Conservation (phyloP, 1,140 invertebrate species). For the Drosophila insularis region DNA sequence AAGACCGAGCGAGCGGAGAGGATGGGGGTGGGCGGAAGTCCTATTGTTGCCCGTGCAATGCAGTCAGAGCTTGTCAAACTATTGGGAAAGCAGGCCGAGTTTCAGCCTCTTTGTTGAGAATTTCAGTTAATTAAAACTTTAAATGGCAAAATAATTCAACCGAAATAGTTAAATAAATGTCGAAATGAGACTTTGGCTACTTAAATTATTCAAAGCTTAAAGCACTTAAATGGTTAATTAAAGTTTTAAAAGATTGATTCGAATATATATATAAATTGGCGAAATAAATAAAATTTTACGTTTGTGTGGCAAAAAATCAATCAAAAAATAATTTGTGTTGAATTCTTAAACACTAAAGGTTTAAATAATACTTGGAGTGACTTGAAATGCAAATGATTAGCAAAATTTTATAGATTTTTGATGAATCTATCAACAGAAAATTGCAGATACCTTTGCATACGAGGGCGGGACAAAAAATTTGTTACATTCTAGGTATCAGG, state of each 20-base stretch:
- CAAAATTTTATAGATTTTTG: too few relatives aligned
- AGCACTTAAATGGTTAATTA: background rate
- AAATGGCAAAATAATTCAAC: conserved; percentile 11
- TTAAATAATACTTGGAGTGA: too few relatives aligned
- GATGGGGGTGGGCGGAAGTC: background rate
- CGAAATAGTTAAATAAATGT: conserved; percentile 1
- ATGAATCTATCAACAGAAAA: too few relatives aligned
- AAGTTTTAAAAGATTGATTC: background rate
- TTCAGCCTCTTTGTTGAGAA: background rate
- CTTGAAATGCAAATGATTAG: too few relatives aligned
- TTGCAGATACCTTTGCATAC: too few relatives aligned
- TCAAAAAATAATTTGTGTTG: too few relatives aligned
- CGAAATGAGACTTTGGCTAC: background rate
- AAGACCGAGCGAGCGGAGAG: background rate
- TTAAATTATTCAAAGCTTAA: background rate
- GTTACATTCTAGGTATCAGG: too few relatives aligned
- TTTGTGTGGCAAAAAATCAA: too few relatives aligned
- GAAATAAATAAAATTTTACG: too few relatives aligned
- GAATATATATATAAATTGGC: background rate
- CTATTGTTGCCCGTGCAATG: background rate
- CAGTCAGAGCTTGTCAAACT: conserved; percentile 7
- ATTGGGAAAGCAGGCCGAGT: background rate
- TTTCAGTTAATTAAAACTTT: conserved; percentile 10
- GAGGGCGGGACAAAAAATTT: too few relatives aligned
- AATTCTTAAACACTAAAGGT: too few relatives aligned